Base-by-base conservation (phyloP, 2,888 invertebrate genomes). In the Athalia circularis region DNA sequence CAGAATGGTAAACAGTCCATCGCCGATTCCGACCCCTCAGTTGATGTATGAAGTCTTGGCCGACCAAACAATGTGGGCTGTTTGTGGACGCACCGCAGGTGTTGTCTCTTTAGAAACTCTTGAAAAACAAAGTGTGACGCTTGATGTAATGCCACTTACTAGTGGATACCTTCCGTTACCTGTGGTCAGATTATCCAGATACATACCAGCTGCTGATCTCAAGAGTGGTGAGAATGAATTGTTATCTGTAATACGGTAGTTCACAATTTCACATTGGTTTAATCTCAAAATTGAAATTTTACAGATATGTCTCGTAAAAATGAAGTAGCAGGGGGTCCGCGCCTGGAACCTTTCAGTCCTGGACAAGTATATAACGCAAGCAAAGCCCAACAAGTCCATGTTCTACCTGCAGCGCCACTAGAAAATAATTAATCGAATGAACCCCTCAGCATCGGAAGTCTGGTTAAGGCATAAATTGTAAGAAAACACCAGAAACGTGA, bases 301-400 rank as follows among this genome's bases (percentile, higher is more conserved):
- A 65, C 83, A 92, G 92, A 92, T 85, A 88, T 89, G 83, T 84
- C 88, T 67, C 88, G 91, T 78, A 92, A 92, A 85, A 88, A 87
- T 62, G 92, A 92, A 76, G 77, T 89, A 83, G 86, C 92, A 61
- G 92, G 92, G 0, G 96, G 95, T 86, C 96, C 97, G 0, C 93
- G 96, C 80, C 91, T 97, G 77, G 96, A 97, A 88, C 97, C 97
- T 0, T 98, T 98, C 91, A 95, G 95, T 87, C 94, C 96, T 0
- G 97, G 98, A 0, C 98, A 98, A 90, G 96, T 98, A 29, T 98
- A 97, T 91, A 98, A 98, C 90, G 95, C 95, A 81, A 97, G 97
- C 83, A 97, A 97, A 91, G 97, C 97, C 79, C 94, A 94, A 88
- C 98, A 98, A 90, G 95, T 98, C 50, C 97, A 98, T 87, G 97